These are phyloP conservation scores for Aplodontia rufa DNA, from an alignment of 2,113 vertebrate species.

Conservation along the genomic window DNA sequence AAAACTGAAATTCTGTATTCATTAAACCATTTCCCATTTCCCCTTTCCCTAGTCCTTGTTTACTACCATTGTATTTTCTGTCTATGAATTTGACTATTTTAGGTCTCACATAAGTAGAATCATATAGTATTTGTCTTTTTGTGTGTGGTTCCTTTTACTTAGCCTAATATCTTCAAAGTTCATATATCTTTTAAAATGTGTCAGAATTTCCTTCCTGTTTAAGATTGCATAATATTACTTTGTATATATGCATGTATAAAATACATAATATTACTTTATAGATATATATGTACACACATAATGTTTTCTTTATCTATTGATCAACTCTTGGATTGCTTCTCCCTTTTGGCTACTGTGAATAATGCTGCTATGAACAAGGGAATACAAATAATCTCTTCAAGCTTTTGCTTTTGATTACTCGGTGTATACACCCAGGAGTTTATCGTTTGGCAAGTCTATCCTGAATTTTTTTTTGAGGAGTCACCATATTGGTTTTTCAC, in stretches of 20 bases:
- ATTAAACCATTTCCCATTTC: background rate
- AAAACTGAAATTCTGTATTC: background rate
- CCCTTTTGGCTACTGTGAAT: background rate
- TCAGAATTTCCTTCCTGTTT: slow-evolving; percentile 21
- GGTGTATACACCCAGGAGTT: background rate
- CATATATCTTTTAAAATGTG: background rate
- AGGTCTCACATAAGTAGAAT: background rate
- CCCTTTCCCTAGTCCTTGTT: background rate
- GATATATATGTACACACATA: no score
- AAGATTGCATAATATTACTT: background rate
- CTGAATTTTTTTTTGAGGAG: slow-evolving; percentile 10
- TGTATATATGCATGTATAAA: no score
- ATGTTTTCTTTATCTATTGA: background rate
- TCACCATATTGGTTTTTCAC: background rate
- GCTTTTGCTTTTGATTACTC: background rate
- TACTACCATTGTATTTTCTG: background rate
- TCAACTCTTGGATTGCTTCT: background rate
- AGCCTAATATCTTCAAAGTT: background rate
- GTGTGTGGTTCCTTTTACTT: background rate
- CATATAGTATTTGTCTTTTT: background rate
- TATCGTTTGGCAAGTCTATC: background rate
- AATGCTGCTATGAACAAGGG: background rate
- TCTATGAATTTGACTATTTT: background rate
- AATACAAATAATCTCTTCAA: background rate
- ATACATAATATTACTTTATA: no score